Percentiles rank a stretch among this genome's conserved stretches.
Evolutionary conservation across 2,113 vertebrate species (phyloP).

Genomic region (Sinocyclocheilus maitianheensis): DNA sequence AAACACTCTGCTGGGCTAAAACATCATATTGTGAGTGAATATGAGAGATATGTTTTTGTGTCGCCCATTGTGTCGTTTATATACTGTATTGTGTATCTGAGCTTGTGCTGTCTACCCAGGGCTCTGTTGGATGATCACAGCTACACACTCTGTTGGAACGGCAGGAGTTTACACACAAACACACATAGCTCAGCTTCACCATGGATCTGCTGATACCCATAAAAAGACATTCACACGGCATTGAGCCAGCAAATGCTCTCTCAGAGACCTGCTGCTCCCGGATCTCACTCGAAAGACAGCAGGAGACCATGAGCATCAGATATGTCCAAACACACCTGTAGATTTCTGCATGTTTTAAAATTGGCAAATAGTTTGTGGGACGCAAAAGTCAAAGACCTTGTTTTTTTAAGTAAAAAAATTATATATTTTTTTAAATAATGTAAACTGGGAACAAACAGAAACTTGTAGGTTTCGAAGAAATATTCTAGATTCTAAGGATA

Average conservation of each 20-base stretch:
- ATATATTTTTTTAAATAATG: too few species aligned
- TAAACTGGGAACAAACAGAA: too few species aligned
- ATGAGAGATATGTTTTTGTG: not conserved
- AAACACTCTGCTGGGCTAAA: not conserved
- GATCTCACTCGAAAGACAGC: not conserved
- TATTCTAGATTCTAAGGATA: not conserved
- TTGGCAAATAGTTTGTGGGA: not conserved
- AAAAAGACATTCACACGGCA: not conserved
- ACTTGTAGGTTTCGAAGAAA: not conserved
- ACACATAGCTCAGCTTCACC: not conserved
- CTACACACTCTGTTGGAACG: not conserved
- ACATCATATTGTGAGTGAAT: not conserved
- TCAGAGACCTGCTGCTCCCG: slow-evolving; percentile 9
- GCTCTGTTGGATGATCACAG: not conserved
- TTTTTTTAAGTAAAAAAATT: too few species aligned
- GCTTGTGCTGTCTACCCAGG: not conserved
- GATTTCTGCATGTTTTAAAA: not conserved
- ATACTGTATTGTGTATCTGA: not conserved
- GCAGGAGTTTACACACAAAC: not conserved
- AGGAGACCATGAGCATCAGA: not conserved
- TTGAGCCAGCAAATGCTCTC: slow-evolving; percentile 2
- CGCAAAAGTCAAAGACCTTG: not conserved
- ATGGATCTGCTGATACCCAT: not conserved
- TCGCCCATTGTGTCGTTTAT: not conserved
- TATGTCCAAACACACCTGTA: not conserved